phyloP scores from a whole-genome alignment of 1,140 invertebrate genomes.

The Helicoverpa zea region DNA sequence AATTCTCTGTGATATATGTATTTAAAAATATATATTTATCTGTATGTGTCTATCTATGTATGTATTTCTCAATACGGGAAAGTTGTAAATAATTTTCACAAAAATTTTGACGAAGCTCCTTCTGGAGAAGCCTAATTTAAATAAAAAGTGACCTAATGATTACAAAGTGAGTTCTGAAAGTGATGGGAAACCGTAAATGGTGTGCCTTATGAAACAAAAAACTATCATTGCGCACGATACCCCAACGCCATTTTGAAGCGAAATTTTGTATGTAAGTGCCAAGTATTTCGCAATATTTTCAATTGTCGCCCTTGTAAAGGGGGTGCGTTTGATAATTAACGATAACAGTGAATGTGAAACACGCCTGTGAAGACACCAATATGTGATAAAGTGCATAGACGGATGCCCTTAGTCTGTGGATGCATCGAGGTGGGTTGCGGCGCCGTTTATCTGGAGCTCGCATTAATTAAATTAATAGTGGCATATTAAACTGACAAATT shows the following conservation, averaged over 20 bases:
- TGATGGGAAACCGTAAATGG: constrained; percentile 77
- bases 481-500: constrained; percentile 57
- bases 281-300: constrained; percentile 86
- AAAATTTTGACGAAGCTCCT: constrained; percentile 66
- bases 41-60: constrained; percentile 59
- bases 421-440: constrained; percentile 79
- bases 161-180: constrained; percentile 71
- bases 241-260: constrained; percentile 87
- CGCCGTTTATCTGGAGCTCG: constrained; percentile 68
- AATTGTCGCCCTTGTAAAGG: constrained; percentile 63
- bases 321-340: constrained; percentile 63
- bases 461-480: constrained; percentile 83
- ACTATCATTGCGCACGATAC: constrained; percentile 86
- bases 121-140: constrained; percentile 63
- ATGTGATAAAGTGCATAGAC: constrained; percentile 57
- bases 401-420: constrained; percentile 65
- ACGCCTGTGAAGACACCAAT: constrained; percentile 53
- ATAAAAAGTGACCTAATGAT: constrained; percentile 72
- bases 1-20: constrained; percentile 8
- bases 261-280: constrained; percentile 87
- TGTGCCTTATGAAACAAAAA: constrained; percentile 86
- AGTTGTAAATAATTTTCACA: constrained; percentile 83
- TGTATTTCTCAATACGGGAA: constrained; percentile 77
- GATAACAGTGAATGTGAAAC: constrained; percentile 67
- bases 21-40: constrained; percentile 39